Conservation (phyloP, 2,113 vertebrate genomes). For the Gorsachius goisagi region DNA sequence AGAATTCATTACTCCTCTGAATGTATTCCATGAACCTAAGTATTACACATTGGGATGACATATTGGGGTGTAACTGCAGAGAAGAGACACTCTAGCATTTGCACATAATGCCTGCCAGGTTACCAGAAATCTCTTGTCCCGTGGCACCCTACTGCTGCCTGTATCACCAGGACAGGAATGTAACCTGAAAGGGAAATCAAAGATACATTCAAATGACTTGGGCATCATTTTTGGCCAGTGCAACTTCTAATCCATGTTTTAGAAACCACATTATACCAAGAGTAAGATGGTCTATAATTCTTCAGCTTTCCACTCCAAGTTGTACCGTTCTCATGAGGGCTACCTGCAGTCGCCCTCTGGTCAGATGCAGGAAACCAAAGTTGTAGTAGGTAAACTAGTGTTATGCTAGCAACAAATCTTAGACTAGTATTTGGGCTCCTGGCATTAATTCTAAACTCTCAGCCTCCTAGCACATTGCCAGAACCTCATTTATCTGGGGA, state of each 20-base stretch:
- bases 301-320: rapidly evolving
- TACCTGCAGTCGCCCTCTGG: neutral
- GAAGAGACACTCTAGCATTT: neutral
- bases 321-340: rapidly evolving
- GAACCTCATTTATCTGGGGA: neutral
- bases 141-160: neutral
- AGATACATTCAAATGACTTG: rapidly evolving
- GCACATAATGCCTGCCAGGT: neutral
- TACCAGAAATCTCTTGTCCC: neutral
- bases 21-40: neutral
- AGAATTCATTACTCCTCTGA: neutral
- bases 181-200: neutral
- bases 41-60: neutral
- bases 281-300: neutral
- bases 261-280: neutral
- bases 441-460: neutral
- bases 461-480: neutral
- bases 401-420: neutral
- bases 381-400: neutral
- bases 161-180: neutral
- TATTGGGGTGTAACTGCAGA: neutral
- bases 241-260: neutral
- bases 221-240: rapidly evolving
- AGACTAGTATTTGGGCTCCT: neutral
- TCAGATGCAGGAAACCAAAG: neutral